phyloP scores from a whole-genome alignment of 37 sponge, comb jelly and placozoan genomes.

The Aphrocallistes beatrix region DNA sequence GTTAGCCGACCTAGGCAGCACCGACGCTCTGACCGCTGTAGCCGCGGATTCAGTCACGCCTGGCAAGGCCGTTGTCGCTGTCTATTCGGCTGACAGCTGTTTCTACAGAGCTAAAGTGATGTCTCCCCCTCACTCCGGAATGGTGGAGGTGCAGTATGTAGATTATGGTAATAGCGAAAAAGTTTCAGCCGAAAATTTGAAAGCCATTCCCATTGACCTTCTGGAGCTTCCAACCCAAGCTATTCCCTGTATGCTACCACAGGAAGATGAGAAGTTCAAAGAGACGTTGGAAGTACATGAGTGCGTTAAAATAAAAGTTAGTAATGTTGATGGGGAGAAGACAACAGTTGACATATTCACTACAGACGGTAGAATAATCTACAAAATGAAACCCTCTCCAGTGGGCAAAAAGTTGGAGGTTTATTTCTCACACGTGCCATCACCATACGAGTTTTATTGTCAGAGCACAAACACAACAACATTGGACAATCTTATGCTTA shows the following conservation, averaged over 20 bases:
- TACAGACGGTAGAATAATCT: neutral
- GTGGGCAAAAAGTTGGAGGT: neutral
- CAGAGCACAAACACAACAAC: neutral
- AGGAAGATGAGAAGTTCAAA: conserved; percentile 6
- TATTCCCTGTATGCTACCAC: neutral
- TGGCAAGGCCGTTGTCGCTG: neutral
- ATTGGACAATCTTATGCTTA: neutral
- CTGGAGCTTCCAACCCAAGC: neutral
- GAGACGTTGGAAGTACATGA: neutral
- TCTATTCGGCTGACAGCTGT: neutral
- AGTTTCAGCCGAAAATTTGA: neutral
- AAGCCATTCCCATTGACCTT: neutral
- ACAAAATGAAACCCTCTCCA: conserved; percentile 13
- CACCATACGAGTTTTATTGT: neutral
- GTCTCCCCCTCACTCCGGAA: neutral
- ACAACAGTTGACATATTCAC: neutral
- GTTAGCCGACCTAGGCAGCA: neutral
- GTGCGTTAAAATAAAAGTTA: neutral
- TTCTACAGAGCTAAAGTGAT: conserved; percentile 1
- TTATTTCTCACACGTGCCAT: neutral
- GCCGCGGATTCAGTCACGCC: neutral
- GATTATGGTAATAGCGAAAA: neutral
- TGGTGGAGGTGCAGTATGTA: neutral
- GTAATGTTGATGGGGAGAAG: neutral
- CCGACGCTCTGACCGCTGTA: neutral